A percentile compares a stretch with the other conserved stretches of the same genome.
Evolutionary conservation across 2,797 vertebrate genomes (phyloP).

Genomic region (Galaxias olidus): DNA sequence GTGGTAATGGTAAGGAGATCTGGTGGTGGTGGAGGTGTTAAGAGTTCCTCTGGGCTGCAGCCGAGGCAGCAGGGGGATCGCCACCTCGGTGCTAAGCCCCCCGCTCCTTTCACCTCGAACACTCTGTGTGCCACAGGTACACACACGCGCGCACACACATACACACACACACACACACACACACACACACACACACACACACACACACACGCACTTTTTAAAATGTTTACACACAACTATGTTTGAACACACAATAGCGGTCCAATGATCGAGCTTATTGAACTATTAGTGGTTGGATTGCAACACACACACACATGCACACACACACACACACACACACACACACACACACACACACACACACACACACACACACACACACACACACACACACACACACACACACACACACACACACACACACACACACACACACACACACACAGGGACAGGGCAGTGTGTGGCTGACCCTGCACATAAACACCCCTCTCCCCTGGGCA

Average conservation of each 20-base stretch:
- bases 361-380: slow-evolving; percentile 7
- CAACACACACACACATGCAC: too few relatives aligned
- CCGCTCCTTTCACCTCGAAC: slow-evolving; percentile 34
- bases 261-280: too few relatives aligned
- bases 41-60: slow-evolving; percentile 54
- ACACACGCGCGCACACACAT: background rate
- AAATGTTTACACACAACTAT: too few relatives aligned
- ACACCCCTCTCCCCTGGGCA: slow-evolving; percentile 44
- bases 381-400: slow-evolving; percentile 4
- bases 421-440: slow-evolving; percentile 12
- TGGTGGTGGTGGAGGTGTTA: slow-evolving; percentile 54
- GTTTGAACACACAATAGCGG: too few relatives aligned
- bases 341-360: slow-evolving; percentile 3
- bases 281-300: too few relatives aligned
- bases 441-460: slow-evolving; percentile 9
- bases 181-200: slow-evolving; percentile 7
- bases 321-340: background rate
- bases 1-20: slow-evolving; percentile 51
- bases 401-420: slow-evolving; percentile 1
- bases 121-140: background rate
- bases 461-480: slow-evolving; percentile 42
- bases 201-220: background rate
- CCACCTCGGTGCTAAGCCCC: slow-evolving; percentile 46
- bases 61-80: slow-evolving; percentile 44
- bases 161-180: slow-evolving; percentile 1